Evolutionary conservation across 2,888 invertebrate species (phyloP), one percentile per base, ranked within the genome.

Genomic region (Caenorhabditis becei): DNA sequence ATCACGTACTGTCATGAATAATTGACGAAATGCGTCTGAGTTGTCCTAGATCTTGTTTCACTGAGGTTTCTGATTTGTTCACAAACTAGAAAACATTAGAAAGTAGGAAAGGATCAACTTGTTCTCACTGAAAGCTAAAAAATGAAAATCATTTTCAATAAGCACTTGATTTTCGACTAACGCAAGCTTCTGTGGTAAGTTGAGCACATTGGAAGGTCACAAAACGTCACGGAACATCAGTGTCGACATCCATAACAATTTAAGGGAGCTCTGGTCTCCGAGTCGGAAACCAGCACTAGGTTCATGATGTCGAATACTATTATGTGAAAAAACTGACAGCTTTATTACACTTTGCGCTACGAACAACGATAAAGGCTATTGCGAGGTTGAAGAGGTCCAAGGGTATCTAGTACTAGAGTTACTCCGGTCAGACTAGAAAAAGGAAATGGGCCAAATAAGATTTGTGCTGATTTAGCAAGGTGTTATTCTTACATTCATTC

Each of bases 321-420:
- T 51, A 49, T 66, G 37, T 51, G 58, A 37, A 66, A 66, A 75
- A 75, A 66, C 44, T 53, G 75, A 75, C 59, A 66, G 75, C 59
- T 75, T 75, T 67, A 75, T 75, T 66, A 75, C 66, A 66, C 59
- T 59, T 44, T n/a, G 23, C 44, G 54, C 61, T 26, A 24, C 14
- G 51, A 14, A 35, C 16, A 18, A 16, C 24, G 62, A 32, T 44
- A 51, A 23, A 3, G 53, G 10, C 23, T 24, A 24, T 24, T 18
- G 2, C 4, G 23, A 24, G 26, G n/a, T n/a, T n/a, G n/a, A n/a
- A 24, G 16, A 14, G 47, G 11, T 18, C 18, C 18, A 8, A 35
- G 35, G 35, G 35, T 35, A 35, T 47, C 10, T 18, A 5, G 47
- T 41, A 41, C 41, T 41, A 41, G 14, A 41, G 41, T n/a, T n/a